Evolutionary conservation across 2,888 invertebrate species (phyloP).

Genomic region (Drosophila falleni): DNA sequence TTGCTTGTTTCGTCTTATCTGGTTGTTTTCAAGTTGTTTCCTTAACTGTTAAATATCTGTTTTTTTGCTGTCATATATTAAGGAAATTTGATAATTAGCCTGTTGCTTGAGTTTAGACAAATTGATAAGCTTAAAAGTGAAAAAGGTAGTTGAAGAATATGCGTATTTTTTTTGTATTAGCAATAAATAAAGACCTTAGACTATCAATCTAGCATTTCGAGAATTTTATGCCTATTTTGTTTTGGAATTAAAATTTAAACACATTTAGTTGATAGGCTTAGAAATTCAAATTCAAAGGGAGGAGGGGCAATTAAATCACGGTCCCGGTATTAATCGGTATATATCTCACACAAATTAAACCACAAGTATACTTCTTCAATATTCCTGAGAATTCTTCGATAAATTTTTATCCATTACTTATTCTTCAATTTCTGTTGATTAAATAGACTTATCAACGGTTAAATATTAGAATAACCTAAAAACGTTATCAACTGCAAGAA

Average conservation of each 20-base stretch:
- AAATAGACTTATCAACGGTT: neutral
- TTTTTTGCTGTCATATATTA: slow-evolving; percentile 43
- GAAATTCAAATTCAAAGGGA: too few relatives aligned
- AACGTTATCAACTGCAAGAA: slow-evolving; percentile 48
- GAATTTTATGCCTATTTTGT: neutral
- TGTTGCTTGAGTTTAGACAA: slow-evolving; percentile 1
- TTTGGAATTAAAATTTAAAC: neutral
- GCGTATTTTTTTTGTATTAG: neutral
- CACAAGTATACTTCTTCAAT: neutral
- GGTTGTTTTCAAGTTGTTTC: slow-evolving; percentile 45
- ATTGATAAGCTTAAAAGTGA: slow-evolving; percentile 30
- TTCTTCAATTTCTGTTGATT: neutral
- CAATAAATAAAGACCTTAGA: neutral
- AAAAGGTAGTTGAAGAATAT: neutral
- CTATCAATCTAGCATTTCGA: neutral
- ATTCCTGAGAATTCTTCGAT: neutral
- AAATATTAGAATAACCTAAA: slow-evolving; percentile 70
- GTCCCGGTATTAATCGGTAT: too few relatives aligned
- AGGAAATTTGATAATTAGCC: slow-evolving; percentile 36
- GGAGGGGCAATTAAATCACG: too few relatives aligned
- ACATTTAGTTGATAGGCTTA: too few relatives aligned
- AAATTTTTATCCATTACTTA: neutral
- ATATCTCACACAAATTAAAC: neutral
- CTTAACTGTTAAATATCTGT: slow-evolving; percentile 41
- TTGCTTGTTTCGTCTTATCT: slow-evolving; percentile 40